Base-by-base conservation (phyloP, 2,113 vertebrate genomes). In the Psophia crepitans region DNA sequence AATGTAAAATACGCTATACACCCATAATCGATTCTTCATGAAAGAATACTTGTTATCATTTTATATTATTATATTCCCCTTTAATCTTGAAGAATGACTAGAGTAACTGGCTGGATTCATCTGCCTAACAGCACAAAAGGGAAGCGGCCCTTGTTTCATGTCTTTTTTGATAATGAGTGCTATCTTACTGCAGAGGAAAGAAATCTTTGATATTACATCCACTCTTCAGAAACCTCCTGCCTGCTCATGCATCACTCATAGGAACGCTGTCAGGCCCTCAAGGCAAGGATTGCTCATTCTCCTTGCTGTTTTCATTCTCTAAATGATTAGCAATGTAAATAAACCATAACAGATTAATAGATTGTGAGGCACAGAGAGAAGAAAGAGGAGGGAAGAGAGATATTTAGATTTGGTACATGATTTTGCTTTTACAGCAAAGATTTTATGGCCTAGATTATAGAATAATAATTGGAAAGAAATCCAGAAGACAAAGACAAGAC, bases 21-120 rank as follows among this genome's bases (percentile, higher is more conserved):
- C 17, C 6, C 43, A 69, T 61, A 58, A 82, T 37, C 6, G 0
- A 2, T 11, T 69, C 13, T 75, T 61, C 37, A 39, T 79, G 39
- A 79, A 91, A 85, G 51, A 64, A 85, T 24, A 35, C 5, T 68
- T 0, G 0, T 37, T 84, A 76, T 24, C 24, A 53, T 73, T 78
- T 84, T 32, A 48, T 56, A 28, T 68, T 53, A 49, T 26, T 68
- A 19, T 32, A 64, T 87, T 87, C 91, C 43, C 30, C 43, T 95
- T 92, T 92, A 81, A 92, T 91, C 65, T 83, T 95, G 74, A 87
- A 83, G 66, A 89, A 85, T 69, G 27, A 69, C 27, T 78, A 23
- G 33, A 71, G 17, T 39, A 41, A 69, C 48, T 82, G 39, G 2
- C 58, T 82, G 49, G 32, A 80, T 66, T 95, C 63, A 77, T 85